Percentiles rank a stretch among this genome's conserved stretches.
Conservation (phyloP, 92 coral and sea anemone genomes). For the Zoanthus sociatus region DNA sequence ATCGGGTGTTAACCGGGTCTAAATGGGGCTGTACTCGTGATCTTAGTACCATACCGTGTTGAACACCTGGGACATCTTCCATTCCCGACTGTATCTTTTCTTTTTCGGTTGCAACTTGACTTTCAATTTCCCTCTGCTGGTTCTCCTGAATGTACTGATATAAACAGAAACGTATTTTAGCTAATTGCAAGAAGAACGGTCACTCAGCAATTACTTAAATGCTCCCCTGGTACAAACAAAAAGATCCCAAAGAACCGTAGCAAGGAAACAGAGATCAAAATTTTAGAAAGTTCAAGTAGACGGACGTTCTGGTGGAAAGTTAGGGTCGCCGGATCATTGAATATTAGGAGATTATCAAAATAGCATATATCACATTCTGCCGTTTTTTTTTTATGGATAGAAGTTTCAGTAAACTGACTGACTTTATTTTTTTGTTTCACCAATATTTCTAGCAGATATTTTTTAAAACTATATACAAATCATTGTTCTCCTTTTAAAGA, state of each 20-base stretch:
- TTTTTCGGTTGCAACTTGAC: not conserved
- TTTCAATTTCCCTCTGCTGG: slow-evolving; percentile 17
- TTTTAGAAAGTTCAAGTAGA: no score
- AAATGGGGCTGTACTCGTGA: not conserved
- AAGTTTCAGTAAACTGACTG: no score
- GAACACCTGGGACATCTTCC: slow-evolving; percentile 3
- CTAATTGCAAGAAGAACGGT: not conserved
- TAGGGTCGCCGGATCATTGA: no score
- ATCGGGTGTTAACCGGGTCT: not conserved
- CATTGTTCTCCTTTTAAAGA: no score
- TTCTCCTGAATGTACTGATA: slow-evolving; percentile 28
- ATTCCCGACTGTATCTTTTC: not conserved
- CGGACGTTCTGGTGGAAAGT: no score
- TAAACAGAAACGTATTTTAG: not conserved
- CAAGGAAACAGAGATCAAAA: no score
- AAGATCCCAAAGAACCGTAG: not conserved
- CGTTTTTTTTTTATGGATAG: no score
- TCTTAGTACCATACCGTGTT: slow-evolving; percentile 43
- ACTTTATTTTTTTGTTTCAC: no score
- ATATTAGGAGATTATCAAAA: no score
- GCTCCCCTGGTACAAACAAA: not conserved
- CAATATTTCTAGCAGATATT: no score
- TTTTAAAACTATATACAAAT: no score
- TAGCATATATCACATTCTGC: no score
- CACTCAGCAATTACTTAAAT: not conserved